Evolutionary conservation across 2,888 invertebrate species (phyloP).

Genomic region (Orchestes rusci): DNA sequence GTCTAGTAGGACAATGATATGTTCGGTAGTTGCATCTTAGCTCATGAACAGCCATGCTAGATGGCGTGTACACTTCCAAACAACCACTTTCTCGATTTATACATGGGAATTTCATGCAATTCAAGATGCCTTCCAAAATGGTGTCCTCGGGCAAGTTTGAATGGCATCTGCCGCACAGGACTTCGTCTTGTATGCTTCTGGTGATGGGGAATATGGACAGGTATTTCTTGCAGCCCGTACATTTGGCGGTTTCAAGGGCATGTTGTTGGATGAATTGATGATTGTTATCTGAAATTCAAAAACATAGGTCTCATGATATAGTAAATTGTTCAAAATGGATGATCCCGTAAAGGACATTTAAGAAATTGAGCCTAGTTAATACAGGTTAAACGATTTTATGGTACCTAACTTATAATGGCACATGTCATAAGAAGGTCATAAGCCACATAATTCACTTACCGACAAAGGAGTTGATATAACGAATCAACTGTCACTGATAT

Average conservation of each 20-base stretch:
- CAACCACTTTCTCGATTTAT: constrained; percentile 33
- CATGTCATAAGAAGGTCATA: no score
- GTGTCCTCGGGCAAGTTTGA: constrained; percentile 26
- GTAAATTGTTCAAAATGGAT: no score
- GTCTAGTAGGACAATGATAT: constrained; percentile 27
- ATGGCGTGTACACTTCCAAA: constrained; percentile 28
- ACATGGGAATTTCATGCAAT: constrained; percentile 35
- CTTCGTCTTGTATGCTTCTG: constrained; percentile 22
- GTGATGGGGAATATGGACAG: constrained; percentile 35
- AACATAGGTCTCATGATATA: no score
- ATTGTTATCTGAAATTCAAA: constrained; percentile 7
- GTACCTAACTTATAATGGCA: no score
- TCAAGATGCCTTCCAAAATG: constrained; percentile 31
- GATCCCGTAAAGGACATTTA: no score
- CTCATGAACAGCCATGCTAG: constrained; percentile 32
- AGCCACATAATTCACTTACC: no score
- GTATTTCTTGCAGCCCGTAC: constrained; percentile 32
- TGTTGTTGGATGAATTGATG: constrained; percentile 6
- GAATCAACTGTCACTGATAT: no score
- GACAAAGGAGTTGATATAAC: no score
- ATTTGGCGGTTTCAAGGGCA: constrained; percentile 29
- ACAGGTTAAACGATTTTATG: no score
- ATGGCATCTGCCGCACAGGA: constrained; percentile 37
- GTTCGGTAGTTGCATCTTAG: constrained; percentile 30
- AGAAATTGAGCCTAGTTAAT: no score